These are phyloP conservation scores for Heterotis niloticus DNA, from an alignment of 2,113 vertebrate species.

Conservation along the genomic window DNA sequence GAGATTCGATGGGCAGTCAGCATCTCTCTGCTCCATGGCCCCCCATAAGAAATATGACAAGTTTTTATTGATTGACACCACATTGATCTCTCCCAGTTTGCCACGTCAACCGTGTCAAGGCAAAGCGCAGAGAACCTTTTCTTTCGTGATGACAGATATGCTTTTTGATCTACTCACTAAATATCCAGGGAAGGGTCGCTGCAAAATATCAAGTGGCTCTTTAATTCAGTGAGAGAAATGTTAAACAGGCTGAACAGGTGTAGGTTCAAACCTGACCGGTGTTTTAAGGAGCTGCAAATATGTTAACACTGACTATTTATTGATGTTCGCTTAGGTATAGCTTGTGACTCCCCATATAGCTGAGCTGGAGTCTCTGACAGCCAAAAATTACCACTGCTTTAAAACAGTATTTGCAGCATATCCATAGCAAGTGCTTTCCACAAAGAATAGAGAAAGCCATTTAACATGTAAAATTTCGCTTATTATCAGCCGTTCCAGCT, in stretches of 20 bases:
- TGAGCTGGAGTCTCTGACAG: no score
- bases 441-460: no score
- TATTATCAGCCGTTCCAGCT: no score
- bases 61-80: not conserved
- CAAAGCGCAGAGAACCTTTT: slow-evolving; percentile 32
- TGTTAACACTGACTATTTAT: slow-evolving; percentile 3
- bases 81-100: slow-evolving; percentile 10
- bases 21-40: not conserved
- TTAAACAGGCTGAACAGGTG: slow-evolving; percentile 44
- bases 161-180: slow-evolving; percentile 30
- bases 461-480: no score
- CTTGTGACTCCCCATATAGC: no score
- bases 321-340: slow-evolving; percentile 19
- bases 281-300: slow-evolving; percentile 30
- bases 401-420: no score
- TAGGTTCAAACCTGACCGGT: slow-evolving; percentile 39
- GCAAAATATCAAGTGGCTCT: slow-evolving; percentile 47
- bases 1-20: not conserved
- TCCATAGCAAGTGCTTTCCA: no score
- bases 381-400: no score
- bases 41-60: slow-evolving; percentile 7
- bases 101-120: slow-evolving; percentile 14
- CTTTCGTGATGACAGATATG: slow-evolving; percentile 30
- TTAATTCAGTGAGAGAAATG: slow-evolving; percentile 54
- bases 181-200: slow-evolving; percentile 30